Percentiles rank a stretch among this genome's conserved stretches.
Conservation (phyloP, 2,113 vertebrate species). For the Apodemus sylvaticus region DNA sequence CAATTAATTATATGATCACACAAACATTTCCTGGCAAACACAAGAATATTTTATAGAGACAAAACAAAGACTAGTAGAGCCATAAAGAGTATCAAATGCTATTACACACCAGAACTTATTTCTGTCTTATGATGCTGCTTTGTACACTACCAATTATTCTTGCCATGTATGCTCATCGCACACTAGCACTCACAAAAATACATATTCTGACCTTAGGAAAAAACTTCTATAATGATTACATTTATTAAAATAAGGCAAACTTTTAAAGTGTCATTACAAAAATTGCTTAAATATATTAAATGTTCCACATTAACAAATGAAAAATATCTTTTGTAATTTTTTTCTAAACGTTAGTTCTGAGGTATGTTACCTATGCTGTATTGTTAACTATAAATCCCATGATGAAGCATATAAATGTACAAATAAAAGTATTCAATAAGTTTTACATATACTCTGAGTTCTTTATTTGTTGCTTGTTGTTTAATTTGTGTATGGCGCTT, state of each 20-base stretch:
- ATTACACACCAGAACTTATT: not conserved
- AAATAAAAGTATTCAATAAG: not conserved
- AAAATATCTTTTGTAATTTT: not conserved
- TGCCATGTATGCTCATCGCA: not conserved
- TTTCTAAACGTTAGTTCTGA: not conserved
- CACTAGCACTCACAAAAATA: not conserved
- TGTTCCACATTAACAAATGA: not conserved
- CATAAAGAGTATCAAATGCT: not conserved
- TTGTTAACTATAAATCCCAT: not conserved
- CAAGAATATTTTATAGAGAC: not conserved
- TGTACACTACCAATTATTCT: not conserved
- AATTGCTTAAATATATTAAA: not conserved
- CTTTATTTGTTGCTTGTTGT: not conserved
- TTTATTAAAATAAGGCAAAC: not conserved
- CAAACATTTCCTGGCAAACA: not conserved
- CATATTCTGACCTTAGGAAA: not conserved
- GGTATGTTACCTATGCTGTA: not conserved
- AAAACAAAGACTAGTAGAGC: not conserved
- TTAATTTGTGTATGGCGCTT: not conserved
- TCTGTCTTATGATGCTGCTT: not conserved
- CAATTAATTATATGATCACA: not conserved
- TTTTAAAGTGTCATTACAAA: not conserved
- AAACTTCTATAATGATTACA: not conserved
- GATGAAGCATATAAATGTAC: not conserved
- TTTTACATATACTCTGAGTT: not conserved